Evolutionary conservation across 2,888 invertebrate genomes (phyloP), one percentile per base, ranked within the genome.

Genomic region (Drosophila kuntzei): DNA sequence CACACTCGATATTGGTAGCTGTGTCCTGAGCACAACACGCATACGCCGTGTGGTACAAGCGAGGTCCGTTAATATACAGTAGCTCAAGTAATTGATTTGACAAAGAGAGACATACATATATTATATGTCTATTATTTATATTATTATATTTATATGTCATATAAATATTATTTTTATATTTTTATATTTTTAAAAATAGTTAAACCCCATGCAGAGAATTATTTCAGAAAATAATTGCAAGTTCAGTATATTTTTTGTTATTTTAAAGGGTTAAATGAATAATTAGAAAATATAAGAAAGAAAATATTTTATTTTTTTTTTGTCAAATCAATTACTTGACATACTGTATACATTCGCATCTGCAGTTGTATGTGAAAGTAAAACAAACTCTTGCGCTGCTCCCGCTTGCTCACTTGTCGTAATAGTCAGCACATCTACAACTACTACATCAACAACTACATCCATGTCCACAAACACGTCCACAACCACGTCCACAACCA

Each of bases 1-100:
- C 11, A 55, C 16, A 41, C 9, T 16, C n/a, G 8, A 34, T 51
- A 8, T 25, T 25, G 51, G 14, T 66, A 62, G 71, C 55, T 78
- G 79, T 71, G 65, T 87, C 86, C 88, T 82, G 79, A 80, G 87
- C 84, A 49, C 29, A 73, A n/a, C 53, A 85, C 73, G 88, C 73
- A 83, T 83, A 88, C 88, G 82, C 79, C 86, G 83, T 82, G 88
- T 87, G 71, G 73, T 76, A 70, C 82, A 64, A 46, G 51, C 46
- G 47, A 54, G 41, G 71, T 75, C 53, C 76, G 67, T 73, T 76
- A 85, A 67, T 66, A n/a, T n/a, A n/a, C 34, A 34, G 34, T 34
- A n/a, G 5, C 6, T n/a, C n/a, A 34, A 34, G 34, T n/a, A 34
- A 34, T n/a, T 34, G 34, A 34, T 34, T 34, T n/a, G n/a, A n/a